A percentile compares a stretch with the other conserved stretches of the same genome.
These are phyloP conservation scores for Halcyon chelicuti DNA, from an alignment of 2,797 vertebrate species.

Conservation along the genomic window DNA sequence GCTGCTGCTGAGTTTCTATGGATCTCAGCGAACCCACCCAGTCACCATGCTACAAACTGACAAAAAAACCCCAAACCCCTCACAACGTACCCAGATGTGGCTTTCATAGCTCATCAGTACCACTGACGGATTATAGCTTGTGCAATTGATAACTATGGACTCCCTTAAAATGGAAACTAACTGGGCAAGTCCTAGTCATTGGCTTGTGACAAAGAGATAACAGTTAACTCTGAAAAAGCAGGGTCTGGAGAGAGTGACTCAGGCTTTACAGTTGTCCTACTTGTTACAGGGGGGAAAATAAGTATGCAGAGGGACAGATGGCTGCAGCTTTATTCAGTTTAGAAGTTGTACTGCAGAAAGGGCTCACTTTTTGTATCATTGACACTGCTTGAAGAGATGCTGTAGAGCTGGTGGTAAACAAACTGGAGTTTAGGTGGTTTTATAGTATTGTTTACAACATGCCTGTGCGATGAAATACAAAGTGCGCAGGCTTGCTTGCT, in stretches of 20 bases:
- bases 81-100: accelerated
- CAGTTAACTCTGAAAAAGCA: background rate
- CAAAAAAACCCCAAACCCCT: background rate
- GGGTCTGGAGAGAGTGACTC: background rate
- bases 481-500: background rate
- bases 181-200: background rate
- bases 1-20: background rate
- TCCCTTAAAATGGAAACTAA: background rate
- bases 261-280: background rate
- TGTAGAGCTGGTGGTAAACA: background rate
- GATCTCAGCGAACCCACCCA: background rate
- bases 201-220: background rate
- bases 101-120: background rate
- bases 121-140: background rate
- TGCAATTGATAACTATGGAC: accelerated
- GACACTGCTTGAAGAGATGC: background rate
- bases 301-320: background rate
- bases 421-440: background rate
- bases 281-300: background rate
- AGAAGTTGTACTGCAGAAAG: background rate
- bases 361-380: background rate
- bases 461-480: background rate
- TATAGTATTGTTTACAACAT: background rate
- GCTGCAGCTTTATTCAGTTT: background rate
- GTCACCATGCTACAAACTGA: background rate